phyloP scores from a whole-genome alignment of 2,113 vertebrate species.

The Saimiri boliviensis region DNA sequence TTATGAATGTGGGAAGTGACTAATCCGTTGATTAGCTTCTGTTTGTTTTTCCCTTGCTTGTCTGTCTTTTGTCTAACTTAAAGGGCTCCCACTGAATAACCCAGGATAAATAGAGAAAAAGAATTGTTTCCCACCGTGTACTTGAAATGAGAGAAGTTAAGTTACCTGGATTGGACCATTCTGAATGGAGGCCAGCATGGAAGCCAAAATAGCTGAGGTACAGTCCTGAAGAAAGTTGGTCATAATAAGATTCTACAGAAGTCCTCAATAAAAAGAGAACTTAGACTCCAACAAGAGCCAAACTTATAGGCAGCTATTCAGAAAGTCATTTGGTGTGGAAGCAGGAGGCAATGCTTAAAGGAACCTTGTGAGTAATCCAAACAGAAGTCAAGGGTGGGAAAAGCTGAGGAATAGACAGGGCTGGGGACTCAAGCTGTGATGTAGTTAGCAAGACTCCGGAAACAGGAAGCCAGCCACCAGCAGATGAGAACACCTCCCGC shows the following conservation, averaged over 20 bases:
- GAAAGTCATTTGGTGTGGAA: background rate
- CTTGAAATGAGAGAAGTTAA: background rate
- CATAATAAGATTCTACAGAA: background rate
- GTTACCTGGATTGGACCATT: background rate
- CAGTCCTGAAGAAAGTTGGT: background rate
- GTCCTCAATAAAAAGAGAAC: background rate
- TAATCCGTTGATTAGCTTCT: background rate
- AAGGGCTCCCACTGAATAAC: background rate
- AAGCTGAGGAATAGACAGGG: background rate
- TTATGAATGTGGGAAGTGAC: too few species aligned
- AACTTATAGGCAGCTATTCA: background rate
- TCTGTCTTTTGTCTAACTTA: background rate
- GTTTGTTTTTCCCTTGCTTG: background rate
- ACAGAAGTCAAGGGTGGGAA: background rate
- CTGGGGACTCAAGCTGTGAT: fast-evolving
- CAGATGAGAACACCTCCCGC: background rate
- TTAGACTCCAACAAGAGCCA: background rate
- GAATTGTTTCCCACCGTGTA: background rate
- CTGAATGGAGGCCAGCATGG: background rate
- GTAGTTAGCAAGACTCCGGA: background rate
- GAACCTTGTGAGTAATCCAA: background rate
- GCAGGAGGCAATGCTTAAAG: background rate
- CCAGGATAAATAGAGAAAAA: background rate
- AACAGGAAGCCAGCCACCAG: background rate
- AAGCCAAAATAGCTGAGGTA: background rate